A percentile compares a stretch with the other conserved stretches of the same genome.
phyloP scores from a whole-genome alignment of 2,113 vertebrate genomes.

The Dipodomys ordii region DNA sequence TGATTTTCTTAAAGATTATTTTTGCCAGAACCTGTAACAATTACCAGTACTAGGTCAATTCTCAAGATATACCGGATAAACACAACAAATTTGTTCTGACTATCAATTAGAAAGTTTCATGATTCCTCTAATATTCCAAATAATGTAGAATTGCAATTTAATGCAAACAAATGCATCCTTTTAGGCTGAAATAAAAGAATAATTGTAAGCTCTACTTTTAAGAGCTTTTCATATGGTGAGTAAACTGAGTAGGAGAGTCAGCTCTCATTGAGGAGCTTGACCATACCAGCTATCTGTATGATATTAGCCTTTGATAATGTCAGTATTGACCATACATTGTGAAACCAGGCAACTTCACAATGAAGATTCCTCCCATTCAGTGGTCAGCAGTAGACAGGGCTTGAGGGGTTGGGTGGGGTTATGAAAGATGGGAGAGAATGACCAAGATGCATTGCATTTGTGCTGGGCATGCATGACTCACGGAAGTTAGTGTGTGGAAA shows the following conservation, averaged over 20 bases:
- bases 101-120: neutral
- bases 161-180: neutral
- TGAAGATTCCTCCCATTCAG: neutral
- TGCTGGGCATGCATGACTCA: neutral
- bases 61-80: neutral
- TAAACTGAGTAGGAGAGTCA: neutral
- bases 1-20: neutral
- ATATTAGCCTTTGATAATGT: neutral
- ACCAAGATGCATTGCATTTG: too few relatives aligned
- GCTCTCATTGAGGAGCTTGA: neutral
- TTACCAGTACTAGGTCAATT: neutral
- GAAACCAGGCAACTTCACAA: neutral
- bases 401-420: too few relatives aligned
- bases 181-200: slow-evolving; percentile 15
- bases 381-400: neutral
- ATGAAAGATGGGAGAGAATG: neutral
- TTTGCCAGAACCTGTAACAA: neutral
- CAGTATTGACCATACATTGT: neutral
- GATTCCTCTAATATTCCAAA: neutral
- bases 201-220: neutral
- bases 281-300: too few relatives aligned
- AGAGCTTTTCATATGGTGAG: neutral
- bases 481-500: neutral
- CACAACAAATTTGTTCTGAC: neutral
- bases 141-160: neutral